Conservation (phyloP, 2,888 invertebrate genomes). For the Litoditis marina region DNA sequence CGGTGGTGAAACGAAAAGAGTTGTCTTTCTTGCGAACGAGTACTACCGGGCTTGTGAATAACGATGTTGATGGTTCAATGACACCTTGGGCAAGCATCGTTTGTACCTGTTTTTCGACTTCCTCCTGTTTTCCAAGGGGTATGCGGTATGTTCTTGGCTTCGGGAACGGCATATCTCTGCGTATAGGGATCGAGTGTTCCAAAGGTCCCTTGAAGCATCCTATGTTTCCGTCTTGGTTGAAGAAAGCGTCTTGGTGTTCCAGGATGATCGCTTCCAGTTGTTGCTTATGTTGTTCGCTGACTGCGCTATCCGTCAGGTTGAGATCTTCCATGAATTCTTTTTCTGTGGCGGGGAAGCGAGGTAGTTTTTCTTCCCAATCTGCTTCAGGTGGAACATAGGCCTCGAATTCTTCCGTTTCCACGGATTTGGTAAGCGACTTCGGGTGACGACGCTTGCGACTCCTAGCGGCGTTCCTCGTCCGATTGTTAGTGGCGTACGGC, state of each 20-base stretch:
- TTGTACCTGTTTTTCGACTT: conserved; percentile 21
- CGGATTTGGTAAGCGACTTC: too few relatives aligned
- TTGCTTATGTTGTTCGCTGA: background rate
- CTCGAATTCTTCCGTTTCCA: too few relatives aligned
- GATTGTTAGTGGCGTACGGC: too few relatives aligned
- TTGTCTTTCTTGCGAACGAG: conserved; percentile 18
- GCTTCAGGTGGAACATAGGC: conserved; percentile 19
- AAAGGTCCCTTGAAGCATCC: conserved; percentile 22
- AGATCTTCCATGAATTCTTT: conserved; percentile 7
- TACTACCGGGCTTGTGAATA: conserved; percentile 17
- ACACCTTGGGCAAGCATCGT: conserved; percentile 18
- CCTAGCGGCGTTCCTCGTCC: too few relatives aligned
- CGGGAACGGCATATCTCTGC: conserved; percentile 7
- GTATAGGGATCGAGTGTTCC: conserved; percentile 17
- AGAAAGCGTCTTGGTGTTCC: conserved; percentile 14
- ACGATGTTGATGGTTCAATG: conserved; percentile 20
- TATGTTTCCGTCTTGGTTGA: conserved; percentile 23
- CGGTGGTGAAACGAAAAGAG: conserved; percentile 11
- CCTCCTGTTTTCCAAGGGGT: conserved; percentile 16
- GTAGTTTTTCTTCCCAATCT: conserved; percentile 16
- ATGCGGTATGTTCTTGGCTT: conserved; percentile 8
- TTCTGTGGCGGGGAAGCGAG: background rate
- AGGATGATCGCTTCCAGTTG: conserved; percentile 10
- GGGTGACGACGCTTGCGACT: too few relatives aligned
- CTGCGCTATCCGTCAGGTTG: background rate